Conservation (phyloP, 1,140 invertebrate species). For the Aplysia californica region DNA sequence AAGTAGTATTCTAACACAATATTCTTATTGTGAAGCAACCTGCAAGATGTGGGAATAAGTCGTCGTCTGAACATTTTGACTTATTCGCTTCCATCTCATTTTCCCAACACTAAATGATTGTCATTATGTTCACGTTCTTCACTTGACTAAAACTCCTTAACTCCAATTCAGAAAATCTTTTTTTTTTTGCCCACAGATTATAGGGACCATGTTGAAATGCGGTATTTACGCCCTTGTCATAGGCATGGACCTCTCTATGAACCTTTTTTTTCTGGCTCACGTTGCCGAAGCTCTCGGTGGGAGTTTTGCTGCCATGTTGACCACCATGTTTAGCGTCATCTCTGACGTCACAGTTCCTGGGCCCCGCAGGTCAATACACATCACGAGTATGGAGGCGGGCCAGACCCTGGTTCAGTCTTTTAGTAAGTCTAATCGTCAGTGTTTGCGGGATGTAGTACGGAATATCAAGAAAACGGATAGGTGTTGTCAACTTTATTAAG, state of each 20-base stretch:
- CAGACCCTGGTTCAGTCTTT: too few species aligned
- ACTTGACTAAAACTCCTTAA: neutral
- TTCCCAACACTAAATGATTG: neutral
- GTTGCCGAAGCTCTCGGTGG: neutral
- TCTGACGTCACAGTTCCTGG: neutral
- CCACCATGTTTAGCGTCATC: slow-evolving; percentile 7
- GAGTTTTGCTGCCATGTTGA: slow-evolving; percentile 22
- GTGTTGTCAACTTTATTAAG: too few species aligned
- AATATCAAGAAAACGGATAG: too few species aligned
- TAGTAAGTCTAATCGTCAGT: too few species aligned
- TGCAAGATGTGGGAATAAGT: too few species aligned
- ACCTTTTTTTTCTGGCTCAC: neutral
- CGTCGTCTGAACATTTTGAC: neutral
- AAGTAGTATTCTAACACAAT: too few species aligned
- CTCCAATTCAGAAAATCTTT: neutral
- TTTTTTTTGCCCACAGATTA: slow-evolving; percentile 5
- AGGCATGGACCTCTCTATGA: neutral
- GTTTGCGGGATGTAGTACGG: too few species aligned
- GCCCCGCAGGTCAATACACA: neutral
- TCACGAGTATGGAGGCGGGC: slow-evolving; percentile 2
- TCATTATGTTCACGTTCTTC: neutral
- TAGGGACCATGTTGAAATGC: slow-evolving; percentile 11
- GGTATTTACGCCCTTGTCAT: neutral
- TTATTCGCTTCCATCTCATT: neutral
- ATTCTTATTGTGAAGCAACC: too few species aligned